phyloP scores from a whole-genome alignment of 2,888 invertebrate genomes.

The Ceratothoa steindachneri region DNA sequence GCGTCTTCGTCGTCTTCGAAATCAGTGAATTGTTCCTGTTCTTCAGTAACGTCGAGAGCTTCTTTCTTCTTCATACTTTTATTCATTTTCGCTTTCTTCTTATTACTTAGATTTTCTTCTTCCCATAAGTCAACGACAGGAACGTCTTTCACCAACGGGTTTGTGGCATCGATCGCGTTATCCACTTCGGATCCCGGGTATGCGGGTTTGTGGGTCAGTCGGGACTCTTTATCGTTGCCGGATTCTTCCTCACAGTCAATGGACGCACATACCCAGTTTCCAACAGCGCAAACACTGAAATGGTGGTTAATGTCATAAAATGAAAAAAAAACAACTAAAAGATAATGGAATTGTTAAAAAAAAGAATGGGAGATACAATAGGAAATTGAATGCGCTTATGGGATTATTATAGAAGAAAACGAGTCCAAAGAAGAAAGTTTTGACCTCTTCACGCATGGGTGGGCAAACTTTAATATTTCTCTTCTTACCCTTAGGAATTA shows the following conservation, averaged over 20 bases:
- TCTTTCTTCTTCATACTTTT: neutral
- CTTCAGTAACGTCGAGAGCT: conserved; percentile 13
- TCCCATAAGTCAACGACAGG: neutral
- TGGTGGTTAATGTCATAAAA: too few relatives aligned
- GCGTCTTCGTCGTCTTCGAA: neutral
- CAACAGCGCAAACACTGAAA: conserved; percentile 50
- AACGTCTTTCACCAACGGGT: neutral
- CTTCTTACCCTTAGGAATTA: too few relatives aligned
- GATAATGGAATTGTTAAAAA: neutral
- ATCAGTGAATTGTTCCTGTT: conserved; percentile 12
- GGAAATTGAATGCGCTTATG: neutral
- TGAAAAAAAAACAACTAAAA: too few relatives aligned
- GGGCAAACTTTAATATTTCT: too few relatives aligned
- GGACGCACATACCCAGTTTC: conserved; percentile 51
- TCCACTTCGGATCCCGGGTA: neutral
- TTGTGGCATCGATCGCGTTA: neutral
- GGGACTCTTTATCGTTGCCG: conserved; percentile 4
- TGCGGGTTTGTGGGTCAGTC: neutral
- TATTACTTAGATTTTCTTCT: neutral
- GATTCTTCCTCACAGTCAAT: conserved; percentile 11
- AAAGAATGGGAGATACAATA: neutral
- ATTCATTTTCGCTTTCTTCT: conserved; percentile 12
- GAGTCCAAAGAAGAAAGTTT: too few relatives aligned
- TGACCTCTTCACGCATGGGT: too few relatives aligned
- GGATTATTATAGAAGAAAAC: too few relatives aligned